These are phyloP conservation scores for Nasonovia ribisnigri DNA, from an alignment of 2,888 invertebrate species.

Conservation along the genomic window DNA sequence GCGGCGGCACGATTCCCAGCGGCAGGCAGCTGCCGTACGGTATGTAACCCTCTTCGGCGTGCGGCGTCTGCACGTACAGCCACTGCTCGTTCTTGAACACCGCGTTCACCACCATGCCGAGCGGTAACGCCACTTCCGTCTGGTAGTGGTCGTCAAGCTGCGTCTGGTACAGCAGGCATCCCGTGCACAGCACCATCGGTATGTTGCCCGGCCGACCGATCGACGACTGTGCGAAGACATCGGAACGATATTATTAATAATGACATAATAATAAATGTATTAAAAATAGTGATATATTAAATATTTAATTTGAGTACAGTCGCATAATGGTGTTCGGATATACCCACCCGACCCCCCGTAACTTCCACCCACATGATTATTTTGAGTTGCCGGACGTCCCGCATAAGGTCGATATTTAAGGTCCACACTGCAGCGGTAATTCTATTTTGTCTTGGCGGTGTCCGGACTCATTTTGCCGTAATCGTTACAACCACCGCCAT, in stretches of 20 bases:
- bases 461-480: too few relatives aligned
- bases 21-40: slow-evolving; percentile 83
- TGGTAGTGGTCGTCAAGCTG: slow-evolving; percentile 68
- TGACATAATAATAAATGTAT: too few relatives aligned
- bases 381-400: background rate
- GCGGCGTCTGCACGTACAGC: slow-evolving; percentile 88
- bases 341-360: too few relatives aligned
- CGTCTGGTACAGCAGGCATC: slow-evolving; percentile 69
- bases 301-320: too few relatives aligned
- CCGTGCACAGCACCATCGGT: slow-evolving; percentile 76
- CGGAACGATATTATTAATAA: background rate
- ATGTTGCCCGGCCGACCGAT: slow-evolving; percentile 87
- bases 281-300: too few relatives aligned
- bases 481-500: too few relatives aligned
- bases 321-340: too few relatives aligned
- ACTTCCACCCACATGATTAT: too few relatives aligned
- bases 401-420: too few relatives aligned
- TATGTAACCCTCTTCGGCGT: slow-evolving; percentile 87
- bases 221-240: slow-evolving; percentile 73
- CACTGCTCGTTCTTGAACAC: slow-evolving; percentile 88
- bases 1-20: slow-evolving; percentile 79
- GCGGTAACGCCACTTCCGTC: slow-evolving; percentile 68
- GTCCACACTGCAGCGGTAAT: too few relatives aligned
- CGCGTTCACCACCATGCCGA: slow-evolving; percentile 87
- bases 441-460: too few relatives aligned